Evolutionary conservation across 2,797 vertebrate genomes (phyloP), one percentile per base, ranked within the genome.

Genomic region (Heterohyrax brucei): DNA sequence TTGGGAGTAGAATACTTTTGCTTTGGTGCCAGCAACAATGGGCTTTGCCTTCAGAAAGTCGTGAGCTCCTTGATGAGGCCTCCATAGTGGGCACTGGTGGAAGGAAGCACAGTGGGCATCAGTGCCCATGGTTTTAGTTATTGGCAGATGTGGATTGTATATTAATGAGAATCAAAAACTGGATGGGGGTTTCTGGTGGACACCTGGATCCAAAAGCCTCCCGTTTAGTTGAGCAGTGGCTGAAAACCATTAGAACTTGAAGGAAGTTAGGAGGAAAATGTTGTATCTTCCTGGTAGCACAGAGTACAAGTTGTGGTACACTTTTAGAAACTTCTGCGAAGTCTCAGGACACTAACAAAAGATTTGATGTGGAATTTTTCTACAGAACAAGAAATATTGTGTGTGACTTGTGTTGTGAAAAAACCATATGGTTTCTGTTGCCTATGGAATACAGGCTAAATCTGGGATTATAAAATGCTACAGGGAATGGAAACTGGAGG

Each of bases 371-470:
- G 8, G 18, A 13, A n/a, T 87, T 87, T 87, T 83, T 83, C 78
- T 92, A 39, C 10, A 84, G 33, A 46, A 26, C 26, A 46, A 80
- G 75, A 95, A 91, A 64, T 59, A 56, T n/a, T 22, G 0, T 62
- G 77, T 81, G 24, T 92, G 61, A 70, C 10, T 79, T 96, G 10
- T 22, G 1, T 46, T 82, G n/a, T 82, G 77, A 95, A 33, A 50
- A 33, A 48, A 48, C 28, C 30, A 12, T 21, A 28, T 93, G 50
- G 22, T 48, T 72, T 61, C 84, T 75, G 53, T 87, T 39, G 39
- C 19, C 75, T 19, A 0, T 88, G 64, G 68, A 92, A 39, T 92
- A 91, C 13, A 61, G 48, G 46, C 93, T 94, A 72, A 4, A 33
- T 12, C 6, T 59, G 59, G 48, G 48, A 28, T 79, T 61, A 18